Evolutionary conservation across 2,888 invertebrate species (phyloP).

Genomic region (Caenorhabditis angaria): DNA sequence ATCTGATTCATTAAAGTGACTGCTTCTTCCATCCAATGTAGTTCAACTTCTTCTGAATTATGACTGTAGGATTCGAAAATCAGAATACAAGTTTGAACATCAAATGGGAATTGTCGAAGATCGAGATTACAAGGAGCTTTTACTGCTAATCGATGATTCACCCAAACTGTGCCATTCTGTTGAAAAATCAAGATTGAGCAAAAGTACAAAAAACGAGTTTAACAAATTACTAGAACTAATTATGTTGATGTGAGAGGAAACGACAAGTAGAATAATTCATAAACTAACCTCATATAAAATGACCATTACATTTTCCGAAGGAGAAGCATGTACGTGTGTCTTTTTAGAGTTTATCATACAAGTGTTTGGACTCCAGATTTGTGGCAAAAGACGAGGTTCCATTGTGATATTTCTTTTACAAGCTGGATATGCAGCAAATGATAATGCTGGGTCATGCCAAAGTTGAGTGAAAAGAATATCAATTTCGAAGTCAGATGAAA

Average conservation of each 20-base stretch:
- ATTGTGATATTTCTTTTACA: conserved; percentile 71
- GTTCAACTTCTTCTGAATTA: conserved; percentile 70
- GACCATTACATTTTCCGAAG: conserved; percentile 69
- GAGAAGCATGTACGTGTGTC: conserved; percentile 69
- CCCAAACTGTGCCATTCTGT: conserved; percentile 72
- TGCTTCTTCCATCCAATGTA: conserved; percentile 72
- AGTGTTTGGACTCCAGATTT: conserved; percentile 72
- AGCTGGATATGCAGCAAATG: conserved; percentile 57
- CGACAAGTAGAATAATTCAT: conserved; percentile 14
- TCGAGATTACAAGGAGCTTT: conserved; percentile 71
- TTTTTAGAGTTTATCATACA: conserved; percentile 71
- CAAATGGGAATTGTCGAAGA: conserved; percentile 71
- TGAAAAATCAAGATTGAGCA: conserved; percentile 25
- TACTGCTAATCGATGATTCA: conserved; percentile 71
- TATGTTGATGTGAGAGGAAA: conserved; percentile 15
- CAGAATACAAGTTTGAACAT: conserved; percentile 61
- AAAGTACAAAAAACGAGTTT: conserved; percentile 13
- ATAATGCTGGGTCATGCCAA: conserved; percentile 70
- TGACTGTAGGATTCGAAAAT: conserved; percentile 72
- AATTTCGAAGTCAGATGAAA: conserved; percentile 72
- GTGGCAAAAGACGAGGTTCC: conserved; percentile 63
- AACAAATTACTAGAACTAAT: conserved; percentile 11
- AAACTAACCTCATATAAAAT: conserved; percentile 57
- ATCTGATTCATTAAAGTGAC: conserved; percentile 71
- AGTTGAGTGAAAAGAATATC: conserved; percentile 71